Base-by-base conservation (phyloP, 2,888 invertebrate species). In the Drosophila barbarae region DNA sequence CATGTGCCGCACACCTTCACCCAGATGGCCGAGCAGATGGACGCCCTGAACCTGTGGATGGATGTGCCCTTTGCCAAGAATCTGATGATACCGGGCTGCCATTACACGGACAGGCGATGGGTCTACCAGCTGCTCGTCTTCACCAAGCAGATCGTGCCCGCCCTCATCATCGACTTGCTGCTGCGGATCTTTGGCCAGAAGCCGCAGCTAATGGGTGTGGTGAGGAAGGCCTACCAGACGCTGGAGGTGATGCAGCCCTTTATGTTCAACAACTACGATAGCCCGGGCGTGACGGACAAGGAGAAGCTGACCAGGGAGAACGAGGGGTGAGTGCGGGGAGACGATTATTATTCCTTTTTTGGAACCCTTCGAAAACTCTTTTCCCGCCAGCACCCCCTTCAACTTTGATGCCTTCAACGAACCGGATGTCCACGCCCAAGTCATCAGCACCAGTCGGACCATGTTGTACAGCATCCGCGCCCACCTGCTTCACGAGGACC, bases 171-270 rank as follows among this genome's bases (percentile, higher is more conserved):
- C 0, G 87, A 87, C 55, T 15, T 64, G 1, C 18, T 82, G 0
- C 44, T 88, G 3, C 13, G 7, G 9, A 12, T 84, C 10, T 72
- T 54, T 15, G 77, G 87, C 0, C 75, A 68, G 3, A 68, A 74
- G 34, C 85, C 87, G 0, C 39, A 47, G 1, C 10, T 87, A 2
- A 70, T 88, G 85, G 21, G 63, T 10, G 69, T 83, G 5, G 76
- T 79, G 13, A 73, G 87, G 0, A 81, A 72, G 53, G 21, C 69
- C 12, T 82, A 66, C 36, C 56, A 46, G 2, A 77, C 80, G 0
- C 52, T 83, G 8, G 75, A 78, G 36, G 84, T 81, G 0, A 75
- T 87, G 76, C 57, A 75, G 15, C 87, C 87, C 2, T 87, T 88
- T 7, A 50, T 84, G 55, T 76, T 80, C 51, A 86, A 84, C 56